These are phyloP conservation scores for Drosophila helvetica DNA, from an alignment of 2,888 invertebrate species.

Conservation along the genomic window DNA sequence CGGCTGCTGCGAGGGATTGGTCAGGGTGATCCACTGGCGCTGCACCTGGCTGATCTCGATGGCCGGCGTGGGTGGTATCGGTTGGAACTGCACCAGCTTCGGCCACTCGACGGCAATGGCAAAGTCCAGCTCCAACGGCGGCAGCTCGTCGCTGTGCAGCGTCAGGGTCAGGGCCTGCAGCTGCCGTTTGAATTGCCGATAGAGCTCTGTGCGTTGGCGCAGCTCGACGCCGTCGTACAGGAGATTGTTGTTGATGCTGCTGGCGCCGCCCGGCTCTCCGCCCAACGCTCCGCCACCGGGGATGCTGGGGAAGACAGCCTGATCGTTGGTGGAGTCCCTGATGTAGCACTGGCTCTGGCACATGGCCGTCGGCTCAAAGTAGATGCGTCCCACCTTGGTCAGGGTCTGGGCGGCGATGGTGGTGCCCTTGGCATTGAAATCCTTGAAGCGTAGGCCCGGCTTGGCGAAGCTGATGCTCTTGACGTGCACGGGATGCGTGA, in stretches of 20 bases:
- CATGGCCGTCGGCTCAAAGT: conserved; percentile 89
- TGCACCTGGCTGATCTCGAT: conserved; percentile 81
- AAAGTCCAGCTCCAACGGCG: conserved; percentile 81
- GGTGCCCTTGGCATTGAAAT: conserved; percentile 83
- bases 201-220: conserved; percentile 81
- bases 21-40: conserved; percentile 77
- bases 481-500: conserved; percentile 91
- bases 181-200: conserved; percentile 80
- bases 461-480: conserved; percentile 85
- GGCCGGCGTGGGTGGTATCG: conserved; percentile 73
- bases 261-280: conserved; percentile 2
- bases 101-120: conserved; percentile 83
- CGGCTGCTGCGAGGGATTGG: conserved; percentile 81
- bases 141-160: conserved; percentile 81
- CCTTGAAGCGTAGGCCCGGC: conserved; percentile 86
- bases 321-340: conserved; percentile 37
- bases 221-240: conserved; percentile 82
- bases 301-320: conserved; percentile 51
- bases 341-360: conserved; percentile 85
- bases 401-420: conserved; percentile 85
- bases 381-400: conserved; percentile 86
- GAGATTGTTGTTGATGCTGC: conserved; percentile 63
- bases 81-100: conserved; percentile 80
- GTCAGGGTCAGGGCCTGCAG: conserved; percentile 81
- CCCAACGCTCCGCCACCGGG: conserved; percentile 29